Conservation (phyloP, 23 tunicate genomes). For the Diplosoma virens region DNA sequence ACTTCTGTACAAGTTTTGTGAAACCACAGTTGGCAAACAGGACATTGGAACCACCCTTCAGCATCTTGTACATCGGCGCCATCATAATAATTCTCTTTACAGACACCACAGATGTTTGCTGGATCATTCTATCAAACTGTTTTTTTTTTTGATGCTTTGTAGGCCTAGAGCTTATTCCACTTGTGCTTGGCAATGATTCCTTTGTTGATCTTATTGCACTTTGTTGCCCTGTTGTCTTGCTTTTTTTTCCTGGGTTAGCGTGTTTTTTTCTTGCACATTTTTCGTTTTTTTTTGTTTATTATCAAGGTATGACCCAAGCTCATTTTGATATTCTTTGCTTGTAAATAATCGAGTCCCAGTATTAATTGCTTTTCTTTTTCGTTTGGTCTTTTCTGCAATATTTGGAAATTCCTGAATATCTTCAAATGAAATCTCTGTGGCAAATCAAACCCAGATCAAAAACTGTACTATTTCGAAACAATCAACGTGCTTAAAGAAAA, state of each 20-base stretch:
- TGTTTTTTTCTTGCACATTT: neutral
- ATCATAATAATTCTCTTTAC: conserved; percentile 10
- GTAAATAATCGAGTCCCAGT: conserved; percentile 14
- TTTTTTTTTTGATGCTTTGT: neutral
- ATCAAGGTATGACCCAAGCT: conserved; percentile 9
- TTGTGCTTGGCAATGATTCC: no score
- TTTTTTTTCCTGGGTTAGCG: neutral
- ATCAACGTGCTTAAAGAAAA: no score
- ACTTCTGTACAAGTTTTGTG: conserved; percentile 7
- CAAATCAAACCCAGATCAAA: no score
- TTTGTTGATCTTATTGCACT: neutral
- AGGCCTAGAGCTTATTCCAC: no score
- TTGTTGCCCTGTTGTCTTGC: conserved; percentile 20
- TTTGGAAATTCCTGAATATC: neutral
- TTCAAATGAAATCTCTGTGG: conserved; percentile 20
- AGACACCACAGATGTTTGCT: conserved; percentile 16
- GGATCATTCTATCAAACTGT: conserved; percentile 11
- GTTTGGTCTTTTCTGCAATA: neutral
- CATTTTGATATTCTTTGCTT: conserved; percentile 7
- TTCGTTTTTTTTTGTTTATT: conserved; percentile 14
- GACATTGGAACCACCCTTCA: conserved; percentile 15
- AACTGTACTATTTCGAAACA: no score
- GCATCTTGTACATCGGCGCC: neutral
- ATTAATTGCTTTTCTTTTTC: conserved; percentile 2
- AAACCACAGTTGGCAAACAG: neutral